Percentiles rank a stretch among this genome's conserved stretches.
phyloP scores from a whole-genome alignment of 1,140 invertebrate genomes.

The Mesaphorura yosii region DNA sequence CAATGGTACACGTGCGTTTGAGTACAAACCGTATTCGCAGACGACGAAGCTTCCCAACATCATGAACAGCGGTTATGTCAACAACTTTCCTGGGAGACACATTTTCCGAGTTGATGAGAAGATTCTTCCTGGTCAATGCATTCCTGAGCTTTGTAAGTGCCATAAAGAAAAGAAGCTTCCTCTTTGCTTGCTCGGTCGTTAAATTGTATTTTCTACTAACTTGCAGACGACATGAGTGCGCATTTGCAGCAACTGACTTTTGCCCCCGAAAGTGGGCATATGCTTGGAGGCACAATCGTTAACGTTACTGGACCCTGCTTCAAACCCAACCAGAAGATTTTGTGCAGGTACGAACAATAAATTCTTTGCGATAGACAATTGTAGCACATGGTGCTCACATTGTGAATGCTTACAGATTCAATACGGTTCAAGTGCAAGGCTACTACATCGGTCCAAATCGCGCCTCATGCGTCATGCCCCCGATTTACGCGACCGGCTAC shows the following conservation, averaged over 20 bases:
- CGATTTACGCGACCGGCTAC: slow-evolving; percentile 79
- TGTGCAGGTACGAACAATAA: slow-evolving; percentile 51
- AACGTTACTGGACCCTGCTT: slow-evolving; percentile 93
- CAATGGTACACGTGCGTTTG: slow-evolving; percentile 78
- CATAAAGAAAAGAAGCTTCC: too few species aligned
- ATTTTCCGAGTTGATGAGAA: slow-evolving; percentile 91
- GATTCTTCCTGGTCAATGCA: slow-evolving; percentile 78
- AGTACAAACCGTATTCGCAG: slow-evolving; percentile 84
- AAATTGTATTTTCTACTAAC: too few species aligned
- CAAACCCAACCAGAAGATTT: slow-evolving; percentile 54
- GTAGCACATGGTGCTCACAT: too few species aligned
- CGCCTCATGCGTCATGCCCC: slow-evolving; percentile 77
- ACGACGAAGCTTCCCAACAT: slow-evolving; percentile 68
- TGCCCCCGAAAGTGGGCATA: slow-evolving; percentile 85
- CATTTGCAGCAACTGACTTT: slow-evolving; percentile 62
- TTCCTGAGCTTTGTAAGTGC: slow-evolving; percentile 37
- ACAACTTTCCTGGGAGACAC: slow-evolving; percentile 75
- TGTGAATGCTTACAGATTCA: slow-evolving; percentile 54
- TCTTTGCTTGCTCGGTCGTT: too few species aligned
- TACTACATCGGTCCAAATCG: slow-evolving; percentile 63
- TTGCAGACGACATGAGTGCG: slow-evolving; percentile 25
- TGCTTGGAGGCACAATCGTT: slow-evolving; percentile 86
- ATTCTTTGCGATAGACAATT: too few species aligned
- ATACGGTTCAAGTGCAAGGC: slow-evolving; percentile 56
- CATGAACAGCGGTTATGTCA: slow-evolving; percentile 68